Evolutionary conservation across 2,113 vertebrate species (phyloP).

Genomic region (Malurus elegans): DNA sequence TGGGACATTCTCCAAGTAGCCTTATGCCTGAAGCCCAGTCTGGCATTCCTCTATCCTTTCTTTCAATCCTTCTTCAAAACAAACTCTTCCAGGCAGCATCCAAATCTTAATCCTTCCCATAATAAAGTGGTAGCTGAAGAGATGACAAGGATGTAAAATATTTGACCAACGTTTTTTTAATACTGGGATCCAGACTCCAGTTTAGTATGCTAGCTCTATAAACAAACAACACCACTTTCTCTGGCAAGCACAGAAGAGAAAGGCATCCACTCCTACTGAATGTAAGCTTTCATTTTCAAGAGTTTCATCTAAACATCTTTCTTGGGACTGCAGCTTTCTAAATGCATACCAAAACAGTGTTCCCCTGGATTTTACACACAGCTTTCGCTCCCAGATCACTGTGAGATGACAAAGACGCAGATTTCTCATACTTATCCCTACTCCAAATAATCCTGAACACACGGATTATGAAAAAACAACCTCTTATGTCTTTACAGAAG

Average conservation of each 20-base stretch:
- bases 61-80: constrained; percentile 47
- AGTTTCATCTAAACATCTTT: background rate
- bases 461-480: background rate
- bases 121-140: constrained; percentile 58
- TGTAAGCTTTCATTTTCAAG: constrained; percentile 30
- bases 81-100: constrained; percentile 36
- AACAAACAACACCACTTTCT: constrained; percentile 51
- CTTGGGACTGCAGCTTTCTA: background rate
- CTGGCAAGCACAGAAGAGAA: background rate
- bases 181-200: constrained; percentile 24
- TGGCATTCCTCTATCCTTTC: constrained; percentile 31
- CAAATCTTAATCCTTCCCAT: constrained; percentile 53
- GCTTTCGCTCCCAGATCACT: background rate
- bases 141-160: constrained; percentile 58
- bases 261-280: constrained; percentile 14
- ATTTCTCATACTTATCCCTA: background rate
- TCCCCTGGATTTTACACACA: background rate
- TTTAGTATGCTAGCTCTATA: constrained; percentile 21
- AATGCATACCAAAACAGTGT: rapidly evolving
- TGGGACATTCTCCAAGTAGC: constrained; percentile 35
- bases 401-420: background rate
- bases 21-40: constrained; percentile 25
- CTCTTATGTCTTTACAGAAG: background rate
- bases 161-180: constrained; percentile 40
- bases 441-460: background rate